Evolutionary conservation across 1,140 invertebrate species (phyloP), one percentile per base, ranked within the genome.

Genomic region (Eueides isabella): DNA sequence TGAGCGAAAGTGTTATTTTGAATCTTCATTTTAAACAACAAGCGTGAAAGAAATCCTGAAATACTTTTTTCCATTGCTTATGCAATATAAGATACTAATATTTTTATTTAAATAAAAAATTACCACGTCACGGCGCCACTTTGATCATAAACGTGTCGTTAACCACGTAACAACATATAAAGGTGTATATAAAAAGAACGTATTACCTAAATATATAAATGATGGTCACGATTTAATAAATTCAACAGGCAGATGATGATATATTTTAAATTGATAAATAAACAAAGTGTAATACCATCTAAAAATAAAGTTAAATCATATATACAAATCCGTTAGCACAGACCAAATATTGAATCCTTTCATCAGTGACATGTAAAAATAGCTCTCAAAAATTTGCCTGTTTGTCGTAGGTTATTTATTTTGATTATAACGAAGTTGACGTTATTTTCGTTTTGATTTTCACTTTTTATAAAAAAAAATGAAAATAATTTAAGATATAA

Each of bases 351-450:
- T 55, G 23, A 55, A 0, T 26, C 23, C 26, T 55, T 55, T 12
- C 23, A 55, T 55, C 48, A 55, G 48, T 55, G 19, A 55, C 48
- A 55, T 55, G 23, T 55, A 55, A 55, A 55, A 55, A 55, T 55
- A 55, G 9, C 1, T 26, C 26, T 55, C 9, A 55, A 55, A 55
- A 23, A 23, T 26, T 23, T 55, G 12, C 12, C 7, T n/a, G n/a
- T n/a, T 55, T 55, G 9, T 55, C 19, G 44, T 55, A 55, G 44
- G 44, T 55, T 19, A 55, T 23, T 55, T 19, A 5, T 38, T 19
- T 55, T 55, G 9, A 4, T 55, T n/a, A n/a, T 44, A 19, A 44
- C n/a, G 2, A 19, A 44, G n/a, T 2, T 44, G 6, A 44, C 5
- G 41, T 44, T 35, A 35, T 35, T 33, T 9, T 7, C 6, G 31